Evolutionary conservation across 2,113 vertebrate species (phyloP), one percentile per base, ranked within the genome.

Genomic region (Indicator maculatus): DNA sequence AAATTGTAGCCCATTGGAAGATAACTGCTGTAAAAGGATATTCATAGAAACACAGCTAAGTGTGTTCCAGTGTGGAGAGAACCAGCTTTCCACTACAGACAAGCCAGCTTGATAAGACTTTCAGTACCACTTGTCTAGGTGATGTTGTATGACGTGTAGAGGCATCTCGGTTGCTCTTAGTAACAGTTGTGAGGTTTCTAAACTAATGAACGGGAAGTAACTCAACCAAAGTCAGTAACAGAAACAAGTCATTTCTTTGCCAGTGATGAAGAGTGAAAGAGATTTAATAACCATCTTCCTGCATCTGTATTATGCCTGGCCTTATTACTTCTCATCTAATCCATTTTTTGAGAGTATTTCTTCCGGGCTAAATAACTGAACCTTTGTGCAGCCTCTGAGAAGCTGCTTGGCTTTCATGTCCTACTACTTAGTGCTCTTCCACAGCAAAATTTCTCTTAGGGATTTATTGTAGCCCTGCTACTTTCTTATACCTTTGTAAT

Each of bases 91-190:
- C 26, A 3, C 7, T 7, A 45, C 61, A 33, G 69, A 55, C 58
- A 90, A 47, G 53, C 2, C 13, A 19, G 0, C 4, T 12, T 13
- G 31, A 2, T 3, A 33, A 38, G n/a, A 21, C 6, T 36, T 60
- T 69, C 56, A 9, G 27, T 56, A 21, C 41, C n/a, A 21, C 30
- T 8, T 36, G 27, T 9, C 39, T 70, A 65, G 60, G 27, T 45
- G 65, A 61, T 11, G 39, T 20, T 38, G 0, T 36, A 27, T 0
- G 5, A 26, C 36, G 1, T 12, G 10, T 1, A 58, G 11, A 67
- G n/a, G 13, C 7, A 6, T 9, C 12, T 44, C 28, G 27, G 36
- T 24, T 73, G 27, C 26, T 76, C 38, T 18, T 18, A 4, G 31
- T n/a, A 28, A n/a, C 26, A 30, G 28, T 0, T 50, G 36, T 16